These are phyloP conservation scores for Drepana falcataria DNA, from an alignment of 2,888 invertebrate species.

Conservation along the genomic window DNA sequence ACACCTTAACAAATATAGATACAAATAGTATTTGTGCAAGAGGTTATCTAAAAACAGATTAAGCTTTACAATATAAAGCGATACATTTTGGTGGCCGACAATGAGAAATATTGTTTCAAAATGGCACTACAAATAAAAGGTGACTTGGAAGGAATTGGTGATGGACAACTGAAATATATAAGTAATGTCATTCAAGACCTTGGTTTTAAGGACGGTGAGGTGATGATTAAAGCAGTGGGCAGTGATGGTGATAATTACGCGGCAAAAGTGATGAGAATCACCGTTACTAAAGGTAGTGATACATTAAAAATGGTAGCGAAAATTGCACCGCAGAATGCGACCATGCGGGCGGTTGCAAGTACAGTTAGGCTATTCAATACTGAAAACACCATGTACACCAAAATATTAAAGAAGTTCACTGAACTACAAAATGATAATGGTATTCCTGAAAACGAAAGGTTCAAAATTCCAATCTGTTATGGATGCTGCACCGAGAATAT, in stretches of 20 bases:
- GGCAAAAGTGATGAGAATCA: conserved; percentile 24
- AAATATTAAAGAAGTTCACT: conserved; percentile 30
- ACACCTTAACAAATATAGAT: too few species aligned
- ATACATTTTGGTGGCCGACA: too few species aligned
- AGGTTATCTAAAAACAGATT: too few species aligned
- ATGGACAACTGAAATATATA: conserved; percentile 14
- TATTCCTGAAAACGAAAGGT: conserved; percentile 24
- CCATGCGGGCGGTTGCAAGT: conserved; percentile 12
- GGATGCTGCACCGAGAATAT: conserved; percentile 25
- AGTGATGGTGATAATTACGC: conserved; percentile 29
- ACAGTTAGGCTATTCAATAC: conserved; percentile 25
- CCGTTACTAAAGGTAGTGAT: conserved; percentile 17
- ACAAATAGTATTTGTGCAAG: too few species aligned
- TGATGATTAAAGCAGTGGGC: conserved; percentile 15
- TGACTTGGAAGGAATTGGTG: conserved; percentile 8
- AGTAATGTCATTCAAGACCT: conserved; percentile 11
- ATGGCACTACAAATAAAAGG: conserved; percentile 18
- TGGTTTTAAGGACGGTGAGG: conserved; percentile 9
- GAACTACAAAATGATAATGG: conserved; percentile 22
- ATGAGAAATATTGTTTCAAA: too few species aligned
- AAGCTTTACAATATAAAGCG: too few species aligned
- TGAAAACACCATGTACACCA: conserved; percentile 33
- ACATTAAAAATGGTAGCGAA: conserved; percentile 36
- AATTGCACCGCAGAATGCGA: conserved; percentile 24
- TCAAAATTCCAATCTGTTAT: conserved; percentile 32